phyloP scores from a whole-genome alignment of 2,797 vertebrate genomes.

The Aldrovandia affinis region DNA sequence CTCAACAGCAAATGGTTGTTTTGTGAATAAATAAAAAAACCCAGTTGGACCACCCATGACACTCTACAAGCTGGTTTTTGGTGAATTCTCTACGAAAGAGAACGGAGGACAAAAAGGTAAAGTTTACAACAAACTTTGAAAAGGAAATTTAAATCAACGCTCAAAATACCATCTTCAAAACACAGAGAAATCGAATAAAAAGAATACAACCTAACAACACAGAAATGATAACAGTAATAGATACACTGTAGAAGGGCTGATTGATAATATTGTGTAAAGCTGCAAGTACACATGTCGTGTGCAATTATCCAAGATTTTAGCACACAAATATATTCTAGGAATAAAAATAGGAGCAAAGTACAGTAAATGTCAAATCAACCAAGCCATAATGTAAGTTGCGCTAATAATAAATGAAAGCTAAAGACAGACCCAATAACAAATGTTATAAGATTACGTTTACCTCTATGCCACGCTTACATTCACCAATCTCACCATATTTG shows the following conservation, averaged over 20 bases:
- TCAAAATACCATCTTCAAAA: not conserved
- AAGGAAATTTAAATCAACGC: not conserved
- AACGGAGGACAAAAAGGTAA: not conserved
- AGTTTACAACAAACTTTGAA: not conserved
- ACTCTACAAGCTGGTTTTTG: not conserved
- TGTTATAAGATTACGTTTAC: no score
- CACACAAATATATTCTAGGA: not conserved
- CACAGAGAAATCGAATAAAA: not conserved
- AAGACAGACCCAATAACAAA: not conserved
- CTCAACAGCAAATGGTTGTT: not conserved
- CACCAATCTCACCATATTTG: not conserved
- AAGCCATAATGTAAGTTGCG: not conserved
- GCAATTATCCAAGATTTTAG: constrained; percentile 5
- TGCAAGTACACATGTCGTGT: not conserved
- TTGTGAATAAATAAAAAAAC: not conserved
- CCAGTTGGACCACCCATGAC: not conserved
- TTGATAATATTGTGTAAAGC: not conserved
- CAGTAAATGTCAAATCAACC: constrained; percentile 4
- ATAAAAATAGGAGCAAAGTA: constrained; percentile 16
- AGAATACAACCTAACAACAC: not conserved
- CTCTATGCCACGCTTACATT: not conserved
- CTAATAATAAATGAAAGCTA: not conserved
- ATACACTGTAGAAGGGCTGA: not conserved
- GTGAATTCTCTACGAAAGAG: not conserved
- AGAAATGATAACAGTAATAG: not conserved